Evolutionary conservation across 2,888 invertebrate species (phyloP).

Genomic region (Drosophila longiperda): DNA sequence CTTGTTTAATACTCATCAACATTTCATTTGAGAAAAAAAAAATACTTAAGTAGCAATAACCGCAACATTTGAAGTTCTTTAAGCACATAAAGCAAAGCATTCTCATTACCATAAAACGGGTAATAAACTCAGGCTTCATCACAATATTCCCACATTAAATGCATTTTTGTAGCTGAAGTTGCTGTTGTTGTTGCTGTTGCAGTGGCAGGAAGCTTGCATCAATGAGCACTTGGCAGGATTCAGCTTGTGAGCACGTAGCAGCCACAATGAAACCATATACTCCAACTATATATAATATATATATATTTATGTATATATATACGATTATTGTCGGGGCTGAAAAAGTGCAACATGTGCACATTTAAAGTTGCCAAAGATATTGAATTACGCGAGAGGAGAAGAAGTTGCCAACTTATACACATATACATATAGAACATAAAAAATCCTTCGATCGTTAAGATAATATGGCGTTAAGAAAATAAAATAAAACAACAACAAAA

Average conservation of each 20-base stretch:
- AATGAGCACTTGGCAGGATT: conserved; percentile 73
- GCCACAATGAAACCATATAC: conserved; percentile 55
- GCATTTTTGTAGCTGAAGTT: conserved; percentile 32
- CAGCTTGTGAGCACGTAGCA: conserved; percentile 66
- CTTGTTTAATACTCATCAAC: neutral
- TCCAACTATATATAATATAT: conserved; percentile 15
- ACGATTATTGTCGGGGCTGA: conserved; percentile 21
- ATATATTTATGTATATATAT: conserved; percentile 18
- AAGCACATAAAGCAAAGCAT: neutral
- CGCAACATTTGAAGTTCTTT: conserved; percentile 7
- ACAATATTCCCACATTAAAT: conserved; percentile 76
- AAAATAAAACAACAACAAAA: conserved; percentile 18
- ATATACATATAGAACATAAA: conserved; percentile 7
- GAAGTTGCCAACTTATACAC: conserved; percentile 1
- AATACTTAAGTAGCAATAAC: conserved; percentile 2
- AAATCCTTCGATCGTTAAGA: conserved; percentile 38
- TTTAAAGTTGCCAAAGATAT: conserved; percentile 52
- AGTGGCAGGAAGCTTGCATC: conserved; percentile 74
- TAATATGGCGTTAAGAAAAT: conserved; percentile 37
- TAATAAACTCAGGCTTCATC: conserved; percentile 37
- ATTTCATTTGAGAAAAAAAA: too few species aligned
- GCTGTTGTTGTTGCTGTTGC: conserved; percentile 18
- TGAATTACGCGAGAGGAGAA: conserved; percentile 37
- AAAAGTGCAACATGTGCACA: conserved; percentile 63
- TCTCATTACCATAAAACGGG: conserved; percentile 6